Conservation (phyloP, 2,113 vertebrate genomes). For the Nycticebus coucang region DNA sequence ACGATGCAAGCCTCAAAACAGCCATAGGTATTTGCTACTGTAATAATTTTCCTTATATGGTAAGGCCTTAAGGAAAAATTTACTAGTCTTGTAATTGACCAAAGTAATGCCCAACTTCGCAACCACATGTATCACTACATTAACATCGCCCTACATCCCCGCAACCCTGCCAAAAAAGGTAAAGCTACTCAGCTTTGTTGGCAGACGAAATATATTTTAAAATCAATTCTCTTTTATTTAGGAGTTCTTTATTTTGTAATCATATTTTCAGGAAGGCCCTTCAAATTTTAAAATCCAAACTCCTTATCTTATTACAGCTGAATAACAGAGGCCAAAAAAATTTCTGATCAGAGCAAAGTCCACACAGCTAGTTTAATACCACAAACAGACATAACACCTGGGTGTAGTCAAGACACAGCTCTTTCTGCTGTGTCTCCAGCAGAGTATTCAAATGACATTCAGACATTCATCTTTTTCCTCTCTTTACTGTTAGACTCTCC, state of each 20-base stretch:
- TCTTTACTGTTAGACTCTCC: neutral
- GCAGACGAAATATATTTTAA: neutral
- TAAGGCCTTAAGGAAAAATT: conserved; percentile 10
- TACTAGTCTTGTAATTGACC: conserved; percentile 11
- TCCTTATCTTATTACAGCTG: conserved; percentile 18
- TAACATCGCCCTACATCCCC: neutral
- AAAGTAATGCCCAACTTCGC: conserved; percentile 29
- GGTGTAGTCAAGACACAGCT: neutral
- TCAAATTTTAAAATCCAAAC: neutral
- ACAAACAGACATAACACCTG: neutral
- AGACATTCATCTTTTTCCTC: neutral
- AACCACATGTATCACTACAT: conserved; percentile 4
- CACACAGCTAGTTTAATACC: neutral
- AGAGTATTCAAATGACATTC: neutral
- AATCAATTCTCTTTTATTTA: neutral
- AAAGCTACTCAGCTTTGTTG: neutral
- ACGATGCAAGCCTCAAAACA: neutral
- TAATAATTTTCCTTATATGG: neutral
- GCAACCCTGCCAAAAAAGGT: neutral
- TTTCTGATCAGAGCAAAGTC: neutral
- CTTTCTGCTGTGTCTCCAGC: neutral
- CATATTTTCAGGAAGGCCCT: neutral
- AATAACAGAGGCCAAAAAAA: neutral
- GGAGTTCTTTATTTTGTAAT: neutral
- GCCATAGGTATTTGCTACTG: neutral